These are phyloP conservation scores for Ramphastos sulfuratus DNA, from an alignment of 2,113 vertebrate species.

Conservation along the genomic window DNA sequence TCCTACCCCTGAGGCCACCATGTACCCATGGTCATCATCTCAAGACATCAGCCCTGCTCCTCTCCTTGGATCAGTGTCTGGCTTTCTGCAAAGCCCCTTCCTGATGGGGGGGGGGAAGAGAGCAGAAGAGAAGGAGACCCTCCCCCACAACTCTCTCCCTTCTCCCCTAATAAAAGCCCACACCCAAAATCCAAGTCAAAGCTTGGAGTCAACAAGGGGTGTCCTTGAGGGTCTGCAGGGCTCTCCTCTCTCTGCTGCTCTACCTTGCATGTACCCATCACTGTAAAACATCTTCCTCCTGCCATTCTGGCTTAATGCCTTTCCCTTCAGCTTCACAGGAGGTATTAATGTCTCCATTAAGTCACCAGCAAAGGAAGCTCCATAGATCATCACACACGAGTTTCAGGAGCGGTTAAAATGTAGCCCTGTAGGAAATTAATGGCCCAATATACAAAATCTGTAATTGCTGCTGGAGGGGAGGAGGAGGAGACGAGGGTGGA, in stretches of 20 bases:
- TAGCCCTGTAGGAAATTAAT: conserved; percentile 51
- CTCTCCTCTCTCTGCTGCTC: background rate
- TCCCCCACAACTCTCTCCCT: fast-evolving
- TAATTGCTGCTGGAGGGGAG: conserved; percentile 36
- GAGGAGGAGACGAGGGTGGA: background rate
- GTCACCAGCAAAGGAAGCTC: conserved; percentile 38
- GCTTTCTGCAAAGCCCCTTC: background rate
- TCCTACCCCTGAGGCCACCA: background rate
- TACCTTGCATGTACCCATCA: background rate
- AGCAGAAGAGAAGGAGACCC: background rate
- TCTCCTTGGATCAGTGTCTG: background rate
- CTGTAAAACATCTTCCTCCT: conserved; percentile 31
- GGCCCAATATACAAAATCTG: conserved; percentile 31
- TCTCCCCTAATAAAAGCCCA: background rate
- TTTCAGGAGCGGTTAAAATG: conserved; percentile 53
- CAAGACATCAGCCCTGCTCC: background rate
- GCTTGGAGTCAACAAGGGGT: background rate
- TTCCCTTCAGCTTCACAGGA: conserved; percentile 32
- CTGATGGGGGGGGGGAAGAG: background rate
- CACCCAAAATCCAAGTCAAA: background rate
- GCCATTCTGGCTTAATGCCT: conserved; percentile 46
- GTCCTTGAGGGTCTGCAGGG: background rate
- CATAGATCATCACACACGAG: conserved; percentile 28
- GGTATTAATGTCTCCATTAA: conserved; percentile 62
- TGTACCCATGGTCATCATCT: background rate